Percentiles rank a stretch among this genome's conserved stretches.
These are phyloP conservation scores for Cerastis leucographa DNA, from an alignment of 2,888 invertebrate genomes.

Conservation along the genomic window DNA sequence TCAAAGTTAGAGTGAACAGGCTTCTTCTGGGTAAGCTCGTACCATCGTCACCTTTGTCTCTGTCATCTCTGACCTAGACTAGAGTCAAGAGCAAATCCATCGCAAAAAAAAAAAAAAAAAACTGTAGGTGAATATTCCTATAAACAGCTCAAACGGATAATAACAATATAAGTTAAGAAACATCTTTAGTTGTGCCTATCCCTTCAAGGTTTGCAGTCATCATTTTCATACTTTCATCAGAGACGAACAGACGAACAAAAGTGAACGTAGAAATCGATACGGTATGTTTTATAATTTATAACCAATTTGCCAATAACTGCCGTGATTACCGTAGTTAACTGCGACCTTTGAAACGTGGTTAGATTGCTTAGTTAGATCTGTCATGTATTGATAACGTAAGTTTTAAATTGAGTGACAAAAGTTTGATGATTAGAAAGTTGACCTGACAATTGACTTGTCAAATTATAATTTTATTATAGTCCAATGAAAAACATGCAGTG, in stretches of 20 bases:
- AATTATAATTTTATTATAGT: neutral
- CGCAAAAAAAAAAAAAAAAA: too few species aligned
- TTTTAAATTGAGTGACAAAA: neutral
- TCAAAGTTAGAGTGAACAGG: too few species aligned
- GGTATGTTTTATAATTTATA: conserved; percentile 23
- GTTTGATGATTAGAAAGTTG: conserved; percentile 7
- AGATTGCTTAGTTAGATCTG: conserved; percentile 14
- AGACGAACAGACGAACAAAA: neutral
- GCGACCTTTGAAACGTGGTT: conserved; percentile 26
- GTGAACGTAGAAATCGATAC: conserved; percentile 24
- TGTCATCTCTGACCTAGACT: too few species aligned
- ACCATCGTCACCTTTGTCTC: too few species aligned
- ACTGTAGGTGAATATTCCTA: too few species aligned
- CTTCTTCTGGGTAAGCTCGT: too few species aligned
- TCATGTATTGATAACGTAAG: conserved; percentile 1
- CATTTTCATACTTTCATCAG: neutral
- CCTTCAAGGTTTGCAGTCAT: neutral
- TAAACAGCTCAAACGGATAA: neutral
- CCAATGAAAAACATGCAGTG: neutral
- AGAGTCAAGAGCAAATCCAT: too few species aligned
- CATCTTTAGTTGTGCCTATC: neutral
- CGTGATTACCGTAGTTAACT: conserved; percentile 33
- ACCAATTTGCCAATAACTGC: conserved; percentile 29
- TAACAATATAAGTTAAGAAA: neutral
- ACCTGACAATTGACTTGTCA: neutral